phyloP scores from a whole-genome alignment of 2,797 vertebrate species.

The Oophaga sylvatica region DNA sequence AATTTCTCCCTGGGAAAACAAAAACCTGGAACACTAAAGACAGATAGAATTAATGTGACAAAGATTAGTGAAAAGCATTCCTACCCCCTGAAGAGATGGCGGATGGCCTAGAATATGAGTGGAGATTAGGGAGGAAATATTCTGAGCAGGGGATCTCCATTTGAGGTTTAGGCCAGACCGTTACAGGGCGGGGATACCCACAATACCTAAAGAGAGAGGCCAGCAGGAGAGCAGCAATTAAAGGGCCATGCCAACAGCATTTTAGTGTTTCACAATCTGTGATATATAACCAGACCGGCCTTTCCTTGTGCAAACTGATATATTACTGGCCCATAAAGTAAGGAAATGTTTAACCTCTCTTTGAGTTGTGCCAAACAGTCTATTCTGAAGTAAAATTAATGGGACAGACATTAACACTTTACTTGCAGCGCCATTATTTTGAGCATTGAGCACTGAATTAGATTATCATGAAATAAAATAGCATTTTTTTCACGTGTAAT shows the following conservation, averaged over 20 bases:
- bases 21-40: slow-evolving; percentile 60
- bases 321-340: slow-evolving; percentile 27
- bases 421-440: neutral
- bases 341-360: slow-evolving; percentile 36
- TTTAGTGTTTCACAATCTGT: slow-evolving; percentile 35
- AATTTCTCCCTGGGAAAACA: slow-evolving; percentile 61
- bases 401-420: neutral
- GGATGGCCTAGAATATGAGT: slow-evolving; percentile 60
- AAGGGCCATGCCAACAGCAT: slow-evolving; percentile 28
- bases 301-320: slow-evolving; percentile 44
- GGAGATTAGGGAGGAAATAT: slow-evolving; percentile 62
- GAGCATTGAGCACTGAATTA: neutral
- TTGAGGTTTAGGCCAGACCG: slow-evolving; percentile 58
- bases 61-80: slow-evolving; percentile 61
- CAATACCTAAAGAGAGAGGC: slow-evolving; percentile 34
- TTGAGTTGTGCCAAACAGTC: neutral
- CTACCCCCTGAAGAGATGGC: slow-evolving; percentile 61
- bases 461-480: neutral
- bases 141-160: slow-evolving; percentile 61
- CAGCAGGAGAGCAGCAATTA: slow-evolving; percentile 30
- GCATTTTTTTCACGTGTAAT: too few relatives aligned
- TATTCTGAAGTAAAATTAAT: slow-evolving; percentile 16
- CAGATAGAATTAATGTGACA: slow-evolving; percentile 62
- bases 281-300: slow-evolving; percentile 49
- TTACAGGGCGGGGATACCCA: slow-evolving; percentile 52